A percentile compares a stretch with the other conserved stretches of the same genome.
Evolutionary conservation across 2,113 vertebrate genomes (phyloP).

Genomic region (Oreochromis spilurus): DNA sequence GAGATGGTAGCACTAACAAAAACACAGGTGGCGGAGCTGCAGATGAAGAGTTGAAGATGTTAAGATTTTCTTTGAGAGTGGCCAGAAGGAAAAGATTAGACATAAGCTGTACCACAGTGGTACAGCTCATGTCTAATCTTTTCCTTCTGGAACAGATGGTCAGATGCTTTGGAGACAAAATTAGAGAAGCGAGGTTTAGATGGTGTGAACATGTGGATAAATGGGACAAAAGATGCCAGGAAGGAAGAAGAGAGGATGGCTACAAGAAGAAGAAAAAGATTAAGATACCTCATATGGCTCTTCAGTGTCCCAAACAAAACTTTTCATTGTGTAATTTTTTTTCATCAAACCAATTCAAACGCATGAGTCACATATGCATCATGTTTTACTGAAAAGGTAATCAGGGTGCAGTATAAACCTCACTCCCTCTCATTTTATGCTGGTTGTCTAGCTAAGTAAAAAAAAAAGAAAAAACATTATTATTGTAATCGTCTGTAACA

Average conservation of each 20-base stretch:
- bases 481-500: not conserved
- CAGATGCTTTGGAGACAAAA: not conserved
- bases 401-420: not conserved
- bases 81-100: not conserved
- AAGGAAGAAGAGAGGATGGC: not conserved
- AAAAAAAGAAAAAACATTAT: not conserved
- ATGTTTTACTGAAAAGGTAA: not conserved
- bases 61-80: not conserved
- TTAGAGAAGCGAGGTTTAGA: not conserved
- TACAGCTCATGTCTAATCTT: not conserved
- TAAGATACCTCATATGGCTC: accelerated
- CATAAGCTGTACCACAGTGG: not conserved
- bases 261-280: not conserved
- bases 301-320: not conserved
- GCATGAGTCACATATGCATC: not conserved
- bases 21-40: not conserved
- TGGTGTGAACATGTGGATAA: not conserved
- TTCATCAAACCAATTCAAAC: not conserved
- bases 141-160: not conserved
- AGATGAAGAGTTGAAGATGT: not conserved
- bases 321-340: not conserved
- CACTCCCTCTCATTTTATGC: not conserved
- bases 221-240: not conserved
- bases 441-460: not conserved
- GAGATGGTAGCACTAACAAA: not conserved